A percentile compares a stretch with the other conserved stretches of the same genome.
Evolutionary conservation across 2,797 vertebrate species (phyloP).

Genomic region (Pseudochromis fuscus): DNA sequence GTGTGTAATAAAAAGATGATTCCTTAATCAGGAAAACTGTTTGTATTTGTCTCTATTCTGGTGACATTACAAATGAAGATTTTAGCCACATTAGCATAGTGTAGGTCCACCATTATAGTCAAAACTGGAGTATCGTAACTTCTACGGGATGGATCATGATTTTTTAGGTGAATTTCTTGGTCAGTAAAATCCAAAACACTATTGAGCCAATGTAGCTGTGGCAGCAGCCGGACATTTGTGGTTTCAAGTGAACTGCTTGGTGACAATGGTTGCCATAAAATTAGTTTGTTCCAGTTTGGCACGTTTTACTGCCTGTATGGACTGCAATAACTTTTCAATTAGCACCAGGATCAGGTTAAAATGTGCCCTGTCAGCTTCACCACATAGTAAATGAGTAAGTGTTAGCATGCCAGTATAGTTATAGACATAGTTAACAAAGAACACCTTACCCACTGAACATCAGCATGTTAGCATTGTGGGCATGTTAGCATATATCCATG

Average conservation of each 20-base stretch:
- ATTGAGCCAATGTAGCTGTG: background rate
- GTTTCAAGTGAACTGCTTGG: background rate
- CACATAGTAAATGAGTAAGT: background rate
- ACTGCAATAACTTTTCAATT: background rate
- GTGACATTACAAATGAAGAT: slow-evolving; percentile 2
- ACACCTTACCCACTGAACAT: background rate
- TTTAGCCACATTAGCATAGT: background rate
- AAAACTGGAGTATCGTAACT: background rate
- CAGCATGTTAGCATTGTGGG: background rate
- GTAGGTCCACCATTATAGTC: background rate
- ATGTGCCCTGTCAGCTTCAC: background rate
- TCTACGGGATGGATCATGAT: slow-evolving; percentile 11
- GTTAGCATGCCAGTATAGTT: background rate
- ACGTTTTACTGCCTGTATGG: background rate
- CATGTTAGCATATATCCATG: background rate
- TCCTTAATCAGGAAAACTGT: slow-evolving; percentile 18
- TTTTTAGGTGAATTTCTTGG: too few species aligned
- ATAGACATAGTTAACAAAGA: too few species aligned
- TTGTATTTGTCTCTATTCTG: slow-evolving; percentile 18
- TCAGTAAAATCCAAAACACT: too few species aligned
- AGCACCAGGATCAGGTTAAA: background rate
- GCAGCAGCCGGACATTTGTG: background rate
- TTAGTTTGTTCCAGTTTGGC: background rate
- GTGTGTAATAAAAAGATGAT: slow-evolving; percentile 27
- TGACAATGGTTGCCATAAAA: background rate